phyloP scores from a whole-genome alignment of 2,113 vertebrate species.

The Campylomormyrus numenius region DNA sequence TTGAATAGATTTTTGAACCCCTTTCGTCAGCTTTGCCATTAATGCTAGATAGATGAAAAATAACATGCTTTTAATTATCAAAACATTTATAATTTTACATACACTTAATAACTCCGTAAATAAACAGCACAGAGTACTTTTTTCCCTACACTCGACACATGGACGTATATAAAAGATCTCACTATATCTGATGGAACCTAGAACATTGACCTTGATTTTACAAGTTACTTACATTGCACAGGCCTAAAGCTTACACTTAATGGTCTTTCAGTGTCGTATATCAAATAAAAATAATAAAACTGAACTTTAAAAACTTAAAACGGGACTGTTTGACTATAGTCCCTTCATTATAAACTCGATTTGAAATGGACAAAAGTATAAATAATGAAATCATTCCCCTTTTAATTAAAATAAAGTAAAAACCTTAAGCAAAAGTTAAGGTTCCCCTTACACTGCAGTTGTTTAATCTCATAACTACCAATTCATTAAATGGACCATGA shows the following conservation, averaged over 20 bases:
- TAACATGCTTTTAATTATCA: conserved; percentile 77
- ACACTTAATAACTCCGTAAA: conserved; percentile 69
- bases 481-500: conserved; percentile 2
- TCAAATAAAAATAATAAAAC: conserved; percentile 31
- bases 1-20: conserved; percentile 43
- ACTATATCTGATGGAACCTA: conserved; percentile 81
- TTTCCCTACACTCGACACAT: conserved; percentile 72
- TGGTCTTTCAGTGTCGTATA: conserved; percentile 34
- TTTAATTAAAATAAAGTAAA: conserved; percentile 35
- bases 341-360: conserved; percentile 4
- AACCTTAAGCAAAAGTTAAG: conserved; percentile 51
- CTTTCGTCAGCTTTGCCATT: conserved; percentile 40
- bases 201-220: conserved; percentile 78
- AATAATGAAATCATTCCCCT: conserved; percentile 56
- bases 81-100: conserved; percentile 78
- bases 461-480: conserved; percentile 20
- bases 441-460: conserved; percentile 36
- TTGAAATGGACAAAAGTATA: conserved; percentile 51
- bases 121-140: conserved; percentile 75
- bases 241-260: conserved; percentile 70
- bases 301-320: conserved; percentile 45
- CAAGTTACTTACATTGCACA: conserved; percentile 78
- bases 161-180: conserved; percentile 82
- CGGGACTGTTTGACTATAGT: conserved; percentile 36
- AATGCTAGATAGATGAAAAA: conserved; percentile 58